phyloP scores from a whole-genome alignment of 2,797 vertebrate genomes.

The Coreius guichenoti region DNA sequence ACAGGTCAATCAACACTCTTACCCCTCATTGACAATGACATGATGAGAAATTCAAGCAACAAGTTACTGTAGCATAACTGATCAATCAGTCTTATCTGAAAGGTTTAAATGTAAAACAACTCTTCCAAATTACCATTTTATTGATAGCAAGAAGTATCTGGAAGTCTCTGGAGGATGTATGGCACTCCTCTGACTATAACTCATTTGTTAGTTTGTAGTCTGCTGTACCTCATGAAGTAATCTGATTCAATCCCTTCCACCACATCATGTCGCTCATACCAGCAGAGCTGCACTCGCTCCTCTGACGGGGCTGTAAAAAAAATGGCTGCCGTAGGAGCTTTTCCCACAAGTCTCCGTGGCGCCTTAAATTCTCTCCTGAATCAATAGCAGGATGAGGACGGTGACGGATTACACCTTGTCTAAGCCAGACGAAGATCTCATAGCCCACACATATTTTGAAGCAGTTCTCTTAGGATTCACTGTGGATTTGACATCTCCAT shows the following conservation, averaged over 20 bases:
- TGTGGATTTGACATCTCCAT: constrained; percentile 34
- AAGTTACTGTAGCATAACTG: not conserved
- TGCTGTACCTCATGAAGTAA: not conserved
- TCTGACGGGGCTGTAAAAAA: constrained; percentile 22
- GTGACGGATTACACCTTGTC: constrained; percentile 44
- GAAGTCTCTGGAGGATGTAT: not conserved
- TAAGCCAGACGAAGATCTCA: constrained; percentile 25
- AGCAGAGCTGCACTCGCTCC: constrained; percentile 15
- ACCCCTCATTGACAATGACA: not conserved
- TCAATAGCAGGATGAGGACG: constrained; percentile 38
- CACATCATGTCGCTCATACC: not conserved
- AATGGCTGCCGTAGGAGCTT: constrained; percentile 25
- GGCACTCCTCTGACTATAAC: not conserved
- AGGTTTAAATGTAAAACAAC: not conserved
- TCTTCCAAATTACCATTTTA: not conserved
- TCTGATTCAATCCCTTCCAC: not conserved
- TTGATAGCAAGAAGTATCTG: not conserved
- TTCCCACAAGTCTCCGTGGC: constrained; percentile 8
- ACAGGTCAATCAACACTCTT: constrained; percentile 77
- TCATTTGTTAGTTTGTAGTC: not conserved
- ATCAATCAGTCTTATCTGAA: not conserved
- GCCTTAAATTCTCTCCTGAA: constrained; percentile 38
- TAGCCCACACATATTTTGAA: constrained; percentile 30
- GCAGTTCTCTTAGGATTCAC: constrained; percentile 9
- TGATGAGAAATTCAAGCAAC: not conserved